Conservation (phyloP, 1,140 invertebrate genomes). For the Pogonus chalceus region DNA sequence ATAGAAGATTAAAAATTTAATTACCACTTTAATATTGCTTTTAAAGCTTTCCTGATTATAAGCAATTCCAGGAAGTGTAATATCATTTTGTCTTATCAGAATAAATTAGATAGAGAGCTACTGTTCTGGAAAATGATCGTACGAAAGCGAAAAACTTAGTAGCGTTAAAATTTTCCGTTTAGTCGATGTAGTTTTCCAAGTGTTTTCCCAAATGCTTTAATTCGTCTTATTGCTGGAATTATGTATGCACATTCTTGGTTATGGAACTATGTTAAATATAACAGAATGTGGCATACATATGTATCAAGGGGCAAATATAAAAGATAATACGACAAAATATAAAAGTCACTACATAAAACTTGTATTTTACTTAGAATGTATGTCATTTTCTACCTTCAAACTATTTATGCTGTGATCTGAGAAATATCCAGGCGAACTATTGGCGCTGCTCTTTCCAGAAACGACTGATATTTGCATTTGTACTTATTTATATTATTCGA, state of each 20-base stretch:
- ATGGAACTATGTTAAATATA: background rate
- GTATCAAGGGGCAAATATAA: background rate
- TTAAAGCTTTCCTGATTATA: background rate
- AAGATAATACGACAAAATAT: background rate
- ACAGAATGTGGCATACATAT: background rate
- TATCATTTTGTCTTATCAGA: background rate
- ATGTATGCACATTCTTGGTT: background rate
- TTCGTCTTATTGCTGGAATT: too few relatives aligned
- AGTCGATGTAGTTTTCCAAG: background rate
- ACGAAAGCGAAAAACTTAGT: background rate
- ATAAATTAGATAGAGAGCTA: constrained; percentile 1
- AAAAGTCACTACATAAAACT: too few relatives aligned
- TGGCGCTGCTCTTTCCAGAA: too few relatives aligned
- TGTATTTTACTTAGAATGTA: too few relatives aligned
- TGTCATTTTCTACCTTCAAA: too few relatives aligned
- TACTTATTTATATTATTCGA: too few relatives aligned
- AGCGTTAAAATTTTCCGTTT: background rate
- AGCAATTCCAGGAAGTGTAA: background rate
- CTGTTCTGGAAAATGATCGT: background rate
- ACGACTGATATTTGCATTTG: too few relatives aligned
- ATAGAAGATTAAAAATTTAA: background rate
- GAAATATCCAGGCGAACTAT: too few relatives aligned
- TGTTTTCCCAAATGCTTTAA: background rate
- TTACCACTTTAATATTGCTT: background rate
- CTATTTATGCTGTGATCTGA: too few relatives aligned